Conservation (phyloP, 2,888 invertebrate species). For the Lapara coniferarum region DNA sequence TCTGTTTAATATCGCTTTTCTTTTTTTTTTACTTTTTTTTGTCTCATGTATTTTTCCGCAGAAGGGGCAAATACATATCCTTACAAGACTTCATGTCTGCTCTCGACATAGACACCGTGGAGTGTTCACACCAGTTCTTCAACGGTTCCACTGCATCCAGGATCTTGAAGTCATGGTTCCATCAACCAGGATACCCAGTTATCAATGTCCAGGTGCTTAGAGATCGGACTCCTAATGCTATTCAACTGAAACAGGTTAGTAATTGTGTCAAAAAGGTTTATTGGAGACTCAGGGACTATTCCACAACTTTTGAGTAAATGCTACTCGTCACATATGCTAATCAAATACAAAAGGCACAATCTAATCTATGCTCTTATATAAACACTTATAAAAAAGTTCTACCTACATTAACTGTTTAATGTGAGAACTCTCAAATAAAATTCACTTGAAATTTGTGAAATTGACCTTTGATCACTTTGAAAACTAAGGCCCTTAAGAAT, state of each 20-base stretch:
- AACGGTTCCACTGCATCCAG: constrained; percentile 71
- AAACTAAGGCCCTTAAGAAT: no score
- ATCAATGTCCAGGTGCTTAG: constrained; percentile 79
- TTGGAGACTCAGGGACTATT: no score
- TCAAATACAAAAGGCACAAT: no score
- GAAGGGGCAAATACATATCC: constrained; percentile 68
- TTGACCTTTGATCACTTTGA: no score
- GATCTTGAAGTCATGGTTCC: constrained; percentile 86
- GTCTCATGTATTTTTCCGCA: constrained; percentile 37
- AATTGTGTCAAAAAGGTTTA: neutral
- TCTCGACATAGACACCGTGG: constrained; percentile 67
- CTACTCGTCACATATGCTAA: no score
- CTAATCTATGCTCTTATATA: no score
- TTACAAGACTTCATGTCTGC: constrained; percentile 63
- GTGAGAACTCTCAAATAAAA: no score
- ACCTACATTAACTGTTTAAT: no score
- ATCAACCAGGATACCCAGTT: constrained; percentile 86
- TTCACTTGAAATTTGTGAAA: no score
- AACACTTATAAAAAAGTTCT: no score
- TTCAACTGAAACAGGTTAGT: constrained; percentile 69
- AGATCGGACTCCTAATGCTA: constrained; percentile 63
- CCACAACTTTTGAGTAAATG: no score
- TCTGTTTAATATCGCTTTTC: constrained; percentile 17
- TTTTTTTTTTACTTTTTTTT: neutral
- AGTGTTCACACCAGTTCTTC: constrained; percentile 69